Evolutionary conservation across 2,113 vertebrate genomes (phyloP).

Genomic region (Lontra canadensis): DNA sequence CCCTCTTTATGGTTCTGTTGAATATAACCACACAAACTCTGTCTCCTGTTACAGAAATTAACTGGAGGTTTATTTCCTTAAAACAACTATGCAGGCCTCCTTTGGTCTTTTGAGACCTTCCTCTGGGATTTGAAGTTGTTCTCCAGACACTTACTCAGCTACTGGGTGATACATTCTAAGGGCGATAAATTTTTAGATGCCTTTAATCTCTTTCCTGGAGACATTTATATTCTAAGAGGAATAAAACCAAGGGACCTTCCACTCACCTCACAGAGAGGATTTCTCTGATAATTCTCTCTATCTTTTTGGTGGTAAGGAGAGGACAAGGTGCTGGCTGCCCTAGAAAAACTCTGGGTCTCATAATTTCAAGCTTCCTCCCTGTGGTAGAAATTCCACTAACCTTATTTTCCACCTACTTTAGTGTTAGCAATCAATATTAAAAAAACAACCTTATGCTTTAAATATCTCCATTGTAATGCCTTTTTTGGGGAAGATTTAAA

Average conservation of each 20-base stretch:
- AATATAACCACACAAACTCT: neutral
- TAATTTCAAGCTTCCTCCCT: neutral
- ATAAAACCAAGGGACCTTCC: neutral
- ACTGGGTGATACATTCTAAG: neutral
- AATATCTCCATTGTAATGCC: accelerated
- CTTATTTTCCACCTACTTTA: neutral
- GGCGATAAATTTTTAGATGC: neutral
- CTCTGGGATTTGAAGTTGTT: neutral
- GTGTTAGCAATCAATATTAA: neutral
- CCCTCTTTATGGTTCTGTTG: neutral
- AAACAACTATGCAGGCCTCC: neutral
- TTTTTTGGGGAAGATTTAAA: neutral
- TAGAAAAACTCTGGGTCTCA: neutral
- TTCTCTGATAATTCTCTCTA: neutral
- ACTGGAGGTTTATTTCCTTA: neutral
- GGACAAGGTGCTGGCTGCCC: neutral
- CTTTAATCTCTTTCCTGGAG: neutral
- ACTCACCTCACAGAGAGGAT: neutral
- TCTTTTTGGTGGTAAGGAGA: neutral
- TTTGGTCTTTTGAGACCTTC: neutral
- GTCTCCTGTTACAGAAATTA: neutral
- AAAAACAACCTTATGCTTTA: neutral
- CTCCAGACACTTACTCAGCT: neutral
- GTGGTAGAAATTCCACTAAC: neutral
- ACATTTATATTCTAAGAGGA: neutral